Evolutionary conservation across 1,140 invertebrate species (phyloP), one percentile per base, ranked within the genome.

Genomic region (Cryptotermes secundus): DNA sequence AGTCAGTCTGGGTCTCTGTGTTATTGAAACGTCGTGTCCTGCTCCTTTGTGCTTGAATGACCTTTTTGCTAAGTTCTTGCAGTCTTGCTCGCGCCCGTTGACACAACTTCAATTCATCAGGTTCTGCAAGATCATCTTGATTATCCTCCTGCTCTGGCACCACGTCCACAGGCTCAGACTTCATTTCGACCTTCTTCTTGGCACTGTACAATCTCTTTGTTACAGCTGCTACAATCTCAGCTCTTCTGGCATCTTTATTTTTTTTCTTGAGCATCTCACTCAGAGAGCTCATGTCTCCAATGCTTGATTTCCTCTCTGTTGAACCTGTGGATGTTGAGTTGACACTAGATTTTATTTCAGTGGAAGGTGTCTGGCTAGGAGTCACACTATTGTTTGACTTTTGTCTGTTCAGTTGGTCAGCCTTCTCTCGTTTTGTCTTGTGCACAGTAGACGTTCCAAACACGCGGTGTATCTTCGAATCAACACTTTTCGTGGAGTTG

Each of bases 191-290:
- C 81, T 90, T 91, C 87, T 93, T 94, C 42, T 91, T 89, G 85
- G 91, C 92, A 0, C 92, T 90, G 87, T 94, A 95, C n/a, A 94
- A 88, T 85, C 94, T 90, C 86, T 93, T 91, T 0, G 94, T 95
- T 3, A 95, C 94, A 0, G 93, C 93, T 22, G 93, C 93, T 26
- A 95, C 93, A 79, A 94, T 94, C 88, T 94, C 92, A 10, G 93
- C 92, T 86, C 93, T 88, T 84, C 92, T 88, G 26, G 65, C 84
- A 34, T 85, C 84, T 45, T 85, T 85, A 53, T 79, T 82, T 6
- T 34, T 53, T 72, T 80, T 84, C 72, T 80, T 84, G 9, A 82
- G 38, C 36, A 22, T 0, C 12, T 82, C 81, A 31, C 81, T 82
- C 36, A 36, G 19, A 42, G 42, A 36, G 34, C 34, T 35, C 2